Evolutionary conservation across 2,888 invertebrate genomes (phyloP), one percentile per base, ranked within the genome.

Genomic region (Chrysolina haemoptera): DNA sequence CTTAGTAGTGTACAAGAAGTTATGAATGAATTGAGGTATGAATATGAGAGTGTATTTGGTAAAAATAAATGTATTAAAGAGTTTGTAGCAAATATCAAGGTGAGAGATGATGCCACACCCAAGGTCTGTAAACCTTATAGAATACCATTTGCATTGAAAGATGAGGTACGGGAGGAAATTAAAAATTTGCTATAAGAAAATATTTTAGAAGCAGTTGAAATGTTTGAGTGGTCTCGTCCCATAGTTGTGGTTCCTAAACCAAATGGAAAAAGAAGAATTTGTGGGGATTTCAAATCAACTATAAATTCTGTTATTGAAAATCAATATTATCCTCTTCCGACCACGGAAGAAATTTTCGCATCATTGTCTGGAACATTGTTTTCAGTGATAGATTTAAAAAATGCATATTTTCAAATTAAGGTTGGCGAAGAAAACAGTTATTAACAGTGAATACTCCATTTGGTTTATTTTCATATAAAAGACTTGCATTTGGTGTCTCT

Each of bases 251-350:
- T 85, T 12, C 68, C 74, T 0, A 85, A 85, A 77, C 72, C 75
- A 14, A 68, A 82, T 62, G 79, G 78, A 6, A 41, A 59, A 6
- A 75, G 85, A 3, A 70, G 82, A 35, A 81, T 79, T 11, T 86
- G 86, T 69, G 85, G 84, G n/a, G n/a, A n/a, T n/a, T n/a, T n/a
- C n/a, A 0, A 85, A 87, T 76, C 84, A 77, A 67, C 82, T 81
- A 14, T 79, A 14, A 78, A 78, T 67, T 27, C 62, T 43, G 2
- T 20, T 9, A 27, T 73, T 18, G 40, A 69, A 40, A 64, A 68
- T 12, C 48, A 68, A 11, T 46, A 73, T 62, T 68, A 73, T 64
- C 73, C 73, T 1, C 20, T 64, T 48, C 64, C 73, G 12, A 68
- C 62, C 12, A 16, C 41, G 1, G 68, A 71, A 12, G 63, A 75